Evolutionary conservation across 2,113 vertebrate genomes (phyloP).

Genomic region (Saccopteryx leptura): DNA sequence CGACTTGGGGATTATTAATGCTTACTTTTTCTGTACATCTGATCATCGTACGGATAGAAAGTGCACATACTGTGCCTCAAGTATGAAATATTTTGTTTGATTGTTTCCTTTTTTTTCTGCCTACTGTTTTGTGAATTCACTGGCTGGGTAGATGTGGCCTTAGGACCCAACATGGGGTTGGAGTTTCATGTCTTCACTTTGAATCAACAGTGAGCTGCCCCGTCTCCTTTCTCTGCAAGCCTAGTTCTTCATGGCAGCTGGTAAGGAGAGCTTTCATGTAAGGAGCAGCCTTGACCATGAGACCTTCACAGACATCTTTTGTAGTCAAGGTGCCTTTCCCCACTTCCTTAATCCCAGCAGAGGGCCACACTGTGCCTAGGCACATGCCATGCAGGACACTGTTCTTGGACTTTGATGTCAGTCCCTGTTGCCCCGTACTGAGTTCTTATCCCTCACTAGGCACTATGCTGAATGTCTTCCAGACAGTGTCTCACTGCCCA

Average conservation of each 20-base stretch:
- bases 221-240: neutral
- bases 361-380: neutral
- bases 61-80: neutral
- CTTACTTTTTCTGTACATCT: neutral
- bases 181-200: neutral
- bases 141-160: neutral
- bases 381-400: too few relatives aligned
- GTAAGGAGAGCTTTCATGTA: neutral
- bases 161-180: neutral
- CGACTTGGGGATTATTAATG: neutral
- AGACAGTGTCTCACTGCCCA: neutral
- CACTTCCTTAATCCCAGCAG: neutral
- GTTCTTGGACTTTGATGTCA: neutral
- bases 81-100: neutral
- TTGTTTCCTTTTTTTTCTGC: neutral
- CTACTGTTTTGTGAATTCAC: neutral
- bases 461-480: neutral
- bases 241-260: neutral
- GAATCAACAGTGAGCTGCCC: neutral
- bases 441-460: neutral
- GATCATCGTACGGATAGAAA: neutral
- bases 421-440: fast-evolving
- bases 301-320: neutral
- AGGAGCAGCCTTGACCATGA: neutral
- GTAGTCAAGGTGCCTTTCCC: neutral